A percentile compares a stretch with the other conserved stretches of the same genome.
Evolutionary conservation across 30 jellyfish, hydroid and myxozoan species (phyloP).

Genomic region (Euphysa ruthae): DNA sequence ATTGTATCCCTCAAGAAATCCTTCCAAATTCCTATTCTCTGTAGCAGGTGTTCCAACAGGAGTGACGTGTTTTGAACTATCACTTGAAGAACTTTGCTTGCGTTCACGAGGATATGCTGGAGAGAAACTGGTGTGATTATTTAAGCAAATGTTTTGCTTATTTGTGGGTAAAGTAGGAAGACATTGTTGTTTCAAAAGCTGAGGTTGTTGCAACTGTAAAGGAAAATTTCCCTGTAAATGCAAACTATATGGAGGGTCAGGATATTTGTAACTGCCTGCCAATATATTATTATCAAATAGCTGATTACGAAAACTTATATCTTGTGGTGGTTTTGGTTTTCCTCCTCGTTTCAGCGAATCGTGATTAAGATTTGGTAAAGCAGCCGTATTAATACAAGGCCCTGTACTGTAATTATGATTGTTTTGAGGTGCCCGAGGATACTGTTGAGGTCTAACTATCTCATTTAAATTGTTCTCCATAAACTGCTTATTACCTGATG

Average conservation of each 20-base stretch:
- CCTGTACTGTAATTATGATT: background rate
- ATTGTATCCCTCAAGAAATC: background rate
- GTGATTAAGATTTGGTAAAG: background rate
- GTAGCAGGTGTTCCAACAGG: conserved; percentile 3
- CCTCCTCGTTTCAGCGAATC: too few species aligned
- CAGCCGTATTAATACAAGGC: background rate
- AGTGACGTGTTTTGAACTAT: background rate
- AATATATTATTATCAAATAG: background rate
- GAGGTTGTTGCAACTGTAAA: too few species aligned
- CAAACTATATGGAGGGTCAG: background rate
- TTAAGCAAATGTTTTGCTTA: background rate
- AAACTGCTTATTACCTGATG: background rate
- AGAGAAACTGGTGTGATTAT: background rate
- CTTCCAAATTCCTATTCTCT: too few species aligned
- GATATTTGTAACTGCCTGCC: background rate
- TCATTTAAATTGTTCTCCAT: background rate
- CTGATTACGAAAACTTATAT: background rate
- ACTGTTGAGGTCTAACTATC: background rate
- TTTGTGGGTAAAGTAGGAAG: background rate
- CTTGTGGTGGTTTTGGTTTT: background rate
- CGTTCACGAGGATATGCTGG: background rate
- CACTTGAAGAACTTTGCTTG: background rate
- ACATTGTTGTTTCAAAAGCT: too few species aligned
- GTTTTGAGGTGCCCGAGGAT: background rate
- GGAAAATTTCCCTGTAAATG: background rate